Percentiles rank a stretch among this genome's conserved stretches.
Conservation (phyloP, 1,140 invertebrate species). For the Heliconius melpomene region DNA sequence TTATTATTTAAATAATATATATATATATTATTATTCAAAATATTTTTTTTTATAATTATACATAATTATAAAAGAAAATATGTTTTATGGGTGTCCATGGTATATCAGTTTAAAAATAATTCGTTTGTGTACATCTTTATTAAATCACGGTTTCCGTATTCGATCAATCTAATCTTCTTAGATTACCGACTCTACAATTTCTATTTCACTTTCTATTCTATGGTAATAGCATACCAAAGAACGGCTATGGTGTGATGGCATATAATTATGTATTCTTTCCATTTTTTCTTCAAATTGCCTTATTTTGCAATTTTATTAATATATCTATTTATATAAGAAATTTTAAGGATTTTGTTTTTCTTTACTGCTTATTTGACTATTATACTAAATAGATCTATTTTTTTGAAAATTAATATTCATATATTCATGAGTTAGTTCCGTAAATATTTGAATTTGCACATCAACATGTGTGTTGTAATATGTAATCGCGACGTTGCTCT, state of each 20-base stretch:
- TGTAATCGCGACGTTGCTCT: background rate
- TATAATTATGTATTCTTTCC: conserved; percentile 13
- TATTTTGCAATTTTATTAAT: background rate
- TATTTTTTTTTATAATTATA: background rate
- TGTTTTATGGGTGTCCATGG: no score
- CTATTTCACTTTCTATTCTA: conserved; percentile 60
- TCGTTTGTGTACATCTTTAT: background rate
- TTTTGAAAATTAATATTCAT: background rate
- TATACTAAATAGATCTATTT: background rate
- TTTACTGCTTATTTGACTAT: background rate
- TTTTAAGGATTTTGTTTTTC: background rate
- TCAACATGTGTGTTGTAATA: background rate
- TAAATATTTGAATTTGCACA: background rate
- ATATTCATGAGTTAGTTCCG: background rate
- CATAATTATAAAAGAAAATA: no score
- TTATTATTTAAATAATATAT: no score
- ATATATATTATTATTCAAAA: background rate
- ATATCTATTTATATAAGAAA: no score
- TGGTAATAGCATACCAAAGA: conserved; percentile 18
- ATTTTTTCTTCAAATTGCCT: background rate
- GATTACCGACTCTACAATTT: conserved; percentile 46
- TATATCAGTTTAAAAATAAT: background rate
- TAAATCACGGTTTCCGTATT: background rate
- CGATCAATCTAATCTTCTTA: conserved; percentile 43
- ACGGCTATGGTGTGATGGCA: conserved; percentile 20